Evolutionary conservation across 2,888 invertebrate genomes (phyloP), one percentile per base, ranked within the genome.

Genomic region (Drosophila lutescens): DNA sequence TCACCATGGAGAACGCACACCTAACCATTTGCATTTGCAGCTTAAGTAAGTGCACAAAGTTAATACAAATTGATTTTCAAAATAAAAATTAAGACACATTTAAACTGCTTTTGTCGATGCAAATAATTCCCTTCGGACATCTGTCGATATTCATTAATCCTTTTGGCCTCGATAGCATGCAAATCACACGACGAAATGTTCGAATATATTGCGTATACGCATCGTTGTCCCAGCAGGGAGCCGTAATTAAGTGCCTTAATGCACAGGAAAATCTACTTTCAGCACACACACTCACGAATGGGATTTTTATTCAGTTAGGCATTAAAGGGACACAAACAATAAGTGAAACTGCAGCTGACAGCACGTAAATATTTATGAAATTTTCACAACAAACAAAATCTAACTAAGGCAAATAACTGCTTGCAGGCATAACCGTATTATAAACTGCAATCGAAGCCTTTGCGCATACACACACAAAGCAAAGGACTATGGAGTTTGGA

Each of bases 371-470:
- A 75, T 83, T 80, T 77, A 79, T 83, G 66, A 80, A 61, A 66
- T 62, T 69, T 57, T 77, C 50, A 63, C 56, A 66, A 44, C 57
- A 83, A 74, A 70, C 65, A 80, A 70, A 43, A 66, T 63, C 62
- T 65, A 80, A 80, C 55, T 62, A 63, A 72, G 61, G 58, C 75
- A 75, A 75, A 83, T 80, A 77, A 83, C 77, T 77, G 63, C 80
- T 62, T 57, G 50, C 55, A 77, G 71, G 78, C 75, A 77, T 77
- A 63, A 68, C 53, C 61, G 67, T 77, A 83, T 79, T 77, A 80
- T 83, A 71, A 75, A 80, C 50, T 80, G 80, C 79, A 79, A 83
- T 79, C 68, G 84, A 80, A 83, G 74, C 83, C 74, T 55, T 74
- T 62, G 63, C 54, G 67, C 61, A 59, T 49, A 65, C 47, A 69